Base-by-base conservation (phyloP, 2,888 invertebrate species). In the Melinaea marsaeus region DNA sequence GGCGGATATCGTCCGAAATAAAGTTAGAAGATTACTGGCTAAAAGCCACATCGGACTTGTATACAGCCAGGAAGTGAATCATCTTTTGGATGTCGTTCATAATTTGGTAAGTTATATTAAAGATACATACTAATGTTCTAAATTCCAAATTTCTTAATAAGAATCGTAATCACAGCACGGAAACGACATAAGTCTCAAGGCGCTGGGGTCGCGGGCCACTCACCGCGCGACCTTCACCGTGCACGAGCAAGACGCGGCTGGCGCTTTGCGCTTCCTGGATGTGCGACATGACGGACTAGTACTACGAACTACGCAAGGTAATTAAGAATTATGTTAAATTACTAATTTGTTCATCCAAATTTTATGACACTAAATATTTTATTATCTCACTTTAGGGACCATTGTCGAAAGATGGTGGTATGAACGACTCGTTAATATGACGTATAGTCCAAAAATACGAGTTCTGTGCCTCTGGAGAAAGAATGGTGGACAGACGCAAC, bases 381-480 rank as follows among this genome's bases (percentile, higher is more conserved):
- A 32, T 7, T 51, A 4, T 51, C 13, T 13, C 57, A 32, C 34
- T 71, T 13, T 93, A 84, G 97, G 97, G 34, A 95, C 96, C 0
- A 97, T 97, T 85, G 94, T 96, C 54, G 97, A 97, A 77, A 92
- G 99, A 55, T 99, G 99, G 99, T 99, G 99, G 99, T 99, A 97
- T 87, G 99, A 99, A 84, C 92, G 99, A 61, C 92, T 99, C 61
- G 98, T 99, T 61, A 99, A 99, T 83, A 99, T 99, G 98, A 99
- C 99, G 0, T 99, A 98, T 86, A 98, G 99, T 74, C 99, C 99
- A 0, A 99, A 99, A 88, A 99, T 98, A 78, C 96, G 97, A 87
- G 96, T 99, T 9, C 92, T 99, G 69, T 99, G 99, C 86, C 93
- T 99, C 66, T 99, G 99, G 99, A 94, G 98, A 76, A 94, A 97